These are phyloP conservation scores for Anthonomus grandis DNA, from an alignment of 1,140 invertebrate species.

Conservation along the genomic window DNA sequence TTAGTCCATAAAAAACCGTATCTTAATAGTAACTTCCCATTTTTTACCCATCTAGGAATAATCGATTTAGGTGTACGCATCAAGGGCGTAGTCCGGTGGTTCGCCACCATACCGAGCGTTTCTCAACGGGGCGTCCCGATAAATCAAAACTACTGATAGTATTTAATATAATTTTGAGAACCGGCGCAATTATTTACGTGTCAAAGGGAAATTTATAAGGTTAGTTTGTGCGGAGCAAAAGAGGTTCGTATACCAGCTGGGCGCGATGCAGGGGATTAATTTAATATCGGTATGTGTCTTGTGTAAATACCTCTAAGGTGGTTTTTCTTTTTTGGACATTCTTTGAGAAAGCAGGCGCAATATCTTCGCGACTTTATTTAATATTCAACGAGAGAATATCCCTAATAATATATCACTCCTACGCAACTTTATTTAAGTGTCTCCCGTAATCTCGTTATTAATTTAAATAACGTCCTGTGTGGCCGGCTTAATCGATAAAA, in stretches of 20 bases:
- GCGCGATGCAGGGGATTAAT: constrained; percentile 11
- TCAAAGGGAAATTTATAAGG: constrained; percentile 24
- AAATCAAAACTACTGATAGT: constrained; percentile 28
- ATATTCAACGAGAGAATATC: too few species aligned
- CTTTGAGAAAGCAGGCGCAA: too few species aligned
- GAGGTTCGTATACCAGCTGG: constrained; percentile 11
- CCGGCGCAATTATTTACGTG: constrained; percentile 24
- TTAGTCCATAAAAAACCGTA: too few species aligned
- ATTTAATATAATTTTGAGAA: constrained; percentile 27
- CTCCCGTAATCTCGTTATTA: constrained; percentile 12
- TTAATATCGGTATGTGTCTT: too few species aligned
- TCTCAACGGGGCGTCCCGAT: constrained; percentile 13
- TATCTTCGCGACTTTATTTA: too few species aligned
- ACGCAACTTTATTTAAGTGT: not conserved
- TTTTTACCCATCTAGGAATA: too few species aligned
- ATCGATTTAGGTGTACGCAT: too few species aligned
- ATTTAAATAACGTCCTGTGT: constrained; percentile 11
- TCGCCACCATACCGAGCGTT: constrained; percentile 16
- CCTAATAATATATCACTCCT: too few species aligned
- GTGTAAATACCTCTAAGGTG: too few species aligned
- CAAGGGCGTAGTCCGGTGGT: constrained; percentile 23
- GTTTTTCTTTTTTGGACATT: too few species aligned
- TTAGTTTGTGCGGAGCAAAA: constrained; percentile 16
- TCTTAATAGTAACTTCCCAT: too few species aligned
- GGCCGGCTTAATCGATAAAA: constrained; percentile 18